A percentile compares a stretch with the other conserved stretches of the same genome.
Evolutionary conservation across 2,113 vertebrate genomes (phyloP).

Genomic region (Vulpes lagopus): DNA sequence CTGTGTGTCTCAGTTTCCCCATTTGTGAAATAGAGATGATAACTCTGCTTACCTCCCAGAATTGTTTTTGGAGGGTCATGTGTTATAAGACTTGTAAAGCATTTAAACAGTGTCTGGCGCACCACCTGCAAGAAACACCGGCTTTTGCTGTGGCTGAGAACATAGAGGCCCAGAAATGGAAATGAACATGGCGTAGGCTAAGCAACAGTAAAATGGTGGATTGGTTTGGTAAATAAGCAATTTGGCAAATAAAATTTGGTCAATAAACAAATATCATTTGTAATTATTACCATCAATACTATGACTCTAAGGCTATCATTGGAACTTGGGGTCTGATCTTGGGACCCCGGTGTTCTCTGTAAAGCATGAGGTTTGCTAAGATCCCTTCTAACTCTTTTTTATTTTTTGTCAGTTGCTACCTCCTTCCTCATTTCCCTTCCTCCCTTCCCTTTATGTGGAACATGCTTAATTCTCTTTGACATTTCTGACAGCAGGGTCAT

Average conservation of each 20-base stretch:
- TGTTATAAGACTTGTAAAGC: background rate
- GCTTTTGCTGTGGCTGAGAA: background rate
- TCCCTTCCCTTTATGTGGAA: background rate
- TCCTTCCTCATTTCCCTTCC: background rate
- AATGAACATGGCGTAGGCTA: background rate
- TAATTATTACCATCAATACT: background rate
- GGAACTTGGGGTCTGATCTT: background rate
- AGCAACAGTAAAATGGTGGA: background rate
- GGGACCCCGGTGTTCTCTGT: background rate
- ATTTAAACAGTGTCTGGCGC: background rate
- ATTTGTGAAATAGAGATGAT: background rate
- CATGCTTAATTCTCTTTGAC: background rate
- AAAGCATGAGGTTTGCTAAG: constrained; percentile 29
- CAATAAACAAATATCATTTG: background rate
- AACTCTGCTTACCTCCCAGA: background rate
- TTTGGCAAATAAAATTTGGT: no score
- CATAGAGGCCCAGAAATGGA: background rate
- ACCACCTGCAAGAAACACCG: background rate
- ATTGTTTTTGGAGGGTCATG: background rate
- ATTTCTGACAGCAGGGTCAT: constrained; percentile 30
- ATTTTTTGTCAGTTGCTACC: background rate
- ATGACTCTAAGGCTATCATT: background rate
- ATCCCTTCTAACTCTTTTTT: constrained; percentile 4
- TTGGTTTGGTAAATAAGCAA: background rate
- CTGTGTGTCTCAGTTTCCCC: background rate